Percentiles rank a stretch among this genome's conserved stretches.
Conservation (phyloP, 1,140 invertebrate genomes). For the Drosophila nigrodunni region DNA sequence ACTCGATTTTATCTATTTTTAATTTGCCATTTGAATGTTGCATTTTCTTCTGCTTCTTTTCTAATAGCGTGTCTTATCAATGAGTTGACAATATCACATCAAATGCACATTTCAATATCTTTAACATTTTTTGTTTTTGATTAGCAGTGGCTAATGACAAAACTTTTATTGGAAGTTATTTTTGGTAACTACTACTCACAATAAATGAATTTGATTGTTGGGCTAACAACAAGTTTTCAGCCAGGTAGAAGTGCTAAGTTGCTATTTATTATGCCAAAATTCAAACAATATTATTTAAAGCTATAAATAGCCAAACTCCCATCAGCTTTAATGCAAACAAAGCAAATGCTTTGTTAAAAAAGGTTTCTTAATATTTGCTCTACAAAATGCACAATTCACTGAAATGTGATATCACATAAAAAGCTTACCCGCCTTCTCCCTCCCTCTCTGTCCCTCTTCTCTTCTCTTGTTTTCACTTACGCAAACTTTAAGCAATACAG, state of each 20-base stretch:
- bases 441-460: not conserved
- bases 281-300: constrained; percentile 5
- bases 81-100: constrained; percentile 27
- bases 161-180: constrained; percentile 4
- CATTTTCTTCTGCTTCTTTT: constrained; percentile 3
- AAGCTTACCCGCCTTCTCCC: constrained; percentile 16
- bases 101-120: not conserved
- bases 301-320: constrained; percentile 2
- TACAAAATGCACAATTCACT: constrained; percentile 43
- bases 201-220: constrained; percentile 39
- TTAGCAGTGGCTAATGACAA: not conserved
- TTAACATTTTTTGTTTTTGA: not conserved
- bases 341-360: constrained; percentile 1
- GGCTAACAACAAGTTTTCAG: constrained; percentile 24
- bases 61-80: constrained; percentile 28
- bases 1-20: constrained; percentile 43
- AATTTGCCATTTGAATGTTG: constrained; percentile 47
- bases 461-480: constrained; percentile 8
- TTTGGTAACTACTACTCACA: not conserved
- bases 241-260: constrained; percentile 10
- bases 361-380: constrained; percentile 25
- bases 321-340: constrained; percentile 5
- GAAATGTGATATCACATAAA: constrained; percentile 44
- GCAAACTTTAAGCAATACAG: constrained; percentile 6
- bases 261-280: not conserved